Base-by-base conservation (phyloP, 2,113 vertebrate genomes). In the Anser cygnoides region DNA sequence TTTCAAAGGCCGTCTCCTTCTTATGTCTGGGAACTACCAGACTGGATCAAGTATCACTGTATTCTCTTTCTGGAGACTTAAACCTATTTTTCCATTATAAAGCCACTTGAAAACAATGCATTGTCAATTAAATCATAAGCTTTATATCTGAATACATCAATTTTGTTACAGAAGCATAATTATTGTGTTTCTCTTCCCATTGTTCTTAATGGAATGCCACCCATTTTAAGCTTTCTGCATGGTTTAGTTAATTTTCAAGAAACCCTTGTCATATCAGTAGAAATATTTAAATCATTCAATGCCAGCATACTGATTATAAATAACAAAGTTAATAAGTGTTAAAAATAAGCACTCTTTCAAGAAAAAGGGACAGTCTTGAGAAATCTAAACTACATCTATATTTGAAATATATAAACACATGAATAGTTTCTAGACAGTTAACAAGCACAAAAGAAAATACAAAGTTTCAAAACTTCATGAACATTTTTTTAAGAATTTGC, bases 81-180 rank as follows among this genome's bases (percentile, higher is more conserved):
- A 77, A 39, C 43, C 13, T 65, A 6, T 85, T 95, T 80, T 90
- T 94, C 72, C 23, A 20, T 50, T 75, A 54, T 62, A 59, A 96
- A 96, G 37, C 26, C 75, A 73, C 58, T 85, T 89, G 29, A 54
- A 54, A 22, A 35, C 21, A 73, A 65, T 71, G 14, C 83, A 41
- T 96, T 96, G 72, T n/a, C 37, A 90, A 44, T 79, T 92, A 84
- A 91, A 59, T 93, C 43, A 44, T 63, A 96, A 95, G 26, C 21
- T 44, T 90, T 94, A 61, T 76, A 55, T 89, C 58, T 87, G 80
- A 94, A 74, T 81, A 31, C n/a, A 78, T 57, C 21, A 75, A 6
- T 17, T 92, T 13, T 81, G 65, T 93, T 81, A 26, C 33, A 78
- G 91, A 95, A 82, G 44, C 21, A 9, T 75, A 59, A 83, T 84